Evolutionary conservation across 2,797 vertebrate genomes (phyloP), one percentile per base, ranked within the genome.

Genomic region (Cynopterus sphinx): DNA sequence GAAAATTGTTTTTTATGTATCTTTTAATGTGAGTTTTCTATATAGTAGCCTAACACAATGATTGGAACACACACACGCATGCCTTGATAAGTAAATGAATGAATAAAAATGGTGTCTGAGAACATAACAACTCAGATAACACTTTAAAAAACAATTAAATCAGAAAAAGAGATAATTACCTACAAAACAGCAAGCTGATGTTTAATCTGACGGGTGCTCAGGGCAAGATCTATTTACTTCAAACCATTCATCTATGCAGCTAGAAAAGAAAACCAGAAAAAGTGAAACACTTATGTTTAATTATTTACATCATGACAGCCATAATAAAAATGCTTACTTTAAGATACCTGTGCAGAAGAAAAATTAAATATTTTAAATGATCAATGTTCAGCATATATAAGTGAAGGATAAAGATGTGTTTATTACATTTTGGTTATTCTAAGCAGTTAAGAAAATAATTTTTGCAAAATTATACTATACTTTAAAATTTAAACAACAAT

Each of bases 241-340:
- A 98, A 99, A 99, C 99, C 99, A 99, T 98, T 99, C 99, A 84
- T 99, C 99, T 98, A 99, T 99, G 98, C 99, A 99, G 94, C 99
- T 99, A 98, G 94, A 95, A 96, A 95, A 94, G 51, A 94, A 84
- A 95, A 91, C 9, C 73, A 95, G 97, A 92, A 98, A 93, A 97
- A 95, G 88, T 87, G 77, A 70, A 70, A 97, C 68, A 83, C 1
- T 67, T 90, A 43, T 2, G 43, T 73, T 84, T 88, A 89, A 73
- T 88, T 96, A 49, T 63, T 61, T 87, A 55, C 19, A 59, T 28
- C 49, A 79, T 86, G n/a, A 91, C 11, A 81, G 31, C 8, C n/a
- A 71, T 31, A 83, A 88, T 77, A 89, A 94, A 93, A 93, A 88
- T 70, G 39, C 7, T 96, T 90, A 84, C 55, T 75, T 97, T 77